Evolutionary conservation across 2,888 invertebrate species (phyloP).

Genomic region (Sesia apiformis): DNA sequence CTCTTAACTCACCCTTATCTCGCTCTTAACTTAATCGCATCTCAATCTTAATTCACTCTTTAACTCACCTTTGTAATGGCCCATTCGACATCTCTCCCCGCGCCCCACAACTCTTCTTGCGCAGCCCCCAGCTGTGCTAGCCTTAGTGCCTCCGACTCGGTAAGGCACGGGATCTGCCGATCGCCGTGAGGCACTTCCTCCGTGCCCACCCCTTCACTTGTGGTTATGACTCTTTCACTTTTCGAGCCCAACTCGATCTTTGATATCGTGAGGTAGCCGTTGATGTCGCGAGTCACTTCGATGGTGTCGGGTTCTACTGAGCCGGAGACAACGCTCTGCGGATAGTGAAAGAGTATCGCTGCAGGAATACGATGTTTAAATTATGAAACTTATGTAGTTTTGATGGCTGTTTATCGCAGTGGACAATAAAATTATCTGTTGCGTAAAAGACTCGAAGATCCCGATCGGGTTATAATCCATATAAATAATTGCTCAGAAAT

Average conservation of each 20-base stretch:
- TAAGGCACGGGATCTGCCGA: slow-evolving; percentile 64
- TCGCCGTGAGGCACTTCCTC: slow-evolving; percentile 51
- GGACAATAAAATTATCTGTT: too few relatives aligned
- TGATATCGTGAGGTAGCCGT: slow-evolving; percentile 57
- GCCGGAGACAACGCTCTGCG: slow-evolving; percentile 86
- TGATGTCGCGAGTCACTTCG: slow-evolving; percentile 64
- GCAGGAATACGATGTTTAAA: too few relatives aligned
- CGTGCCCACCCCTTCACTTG: slow-evolving; percentile 46
- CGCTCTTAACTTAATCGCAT: too few relatives aligned
- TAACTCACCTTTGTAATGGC: slow-evolving; percentile 76
- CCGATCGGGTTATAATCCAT: too few relatives aligned
- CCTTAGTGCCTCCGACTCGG: slow-evolving; percentile 64
- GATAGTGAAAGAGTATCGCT: neutral
- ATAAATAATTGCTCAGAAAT: too few relatives aligned
- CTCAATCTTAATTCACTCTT: too few relatives aligned
- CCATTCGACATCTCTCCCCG: slow-evolving; percentile 88
- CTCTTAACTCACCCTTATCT: too few relatives aligned
- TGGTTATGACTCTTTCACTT: slow-evolving; percentile 55
- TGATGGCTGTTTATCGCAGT: too few relatives aligned
- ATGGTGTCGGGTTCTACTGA: slow-evolving; percentile 84
- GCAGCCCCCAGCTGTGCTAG: slow-evolving; percentile 66
- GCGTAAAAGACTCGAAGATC: too few relatives aligned
- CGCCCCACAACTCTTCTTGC: slow-evolving; percentile 80
- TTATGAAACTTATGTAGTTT: too few relatives aligned
- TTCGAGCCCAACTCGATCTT: slow-evolving; percentile 71